phyloP scores from a whole-genome alignment of 2,888 invertebrate species.

The Drosophila seclusa region DNA sequence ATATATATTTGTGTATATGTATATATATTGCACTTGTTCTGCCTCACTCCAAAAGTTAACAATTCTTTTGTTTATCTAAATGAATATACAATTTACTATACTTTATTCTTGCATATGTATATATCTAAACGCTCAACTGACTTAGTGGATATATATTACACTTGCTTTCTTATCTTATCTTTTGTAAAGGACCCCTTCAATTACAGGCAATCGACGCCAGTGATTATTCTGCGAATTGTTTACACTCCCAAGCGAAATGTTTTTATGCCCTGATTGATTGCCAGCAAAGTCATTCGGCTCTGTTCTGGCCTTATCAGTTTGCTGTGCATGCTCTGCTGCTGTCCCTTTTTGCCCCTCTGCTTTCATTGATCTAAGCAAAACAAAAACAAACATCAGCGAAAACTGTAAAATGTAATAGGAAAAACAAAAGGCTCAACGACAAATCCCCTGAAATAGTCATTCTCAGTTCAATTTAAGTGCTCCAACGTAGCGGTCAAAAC shows the following conservation, averaged over 20 bases:
- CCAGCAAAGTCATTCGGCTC: conserved; percentile 24
- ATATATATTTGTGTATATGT: not conserved
- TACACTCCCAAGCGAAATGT: conserved; percentile 52
- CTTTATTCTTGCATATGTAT: not conserved
- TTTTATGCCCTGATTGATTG: conserved; percentile 55
- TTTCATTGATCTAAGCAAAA: conserved; percentile 20
- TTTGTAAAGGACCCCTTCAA: not conserved
- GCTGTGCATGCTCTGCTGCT: conserved; percentile 4
- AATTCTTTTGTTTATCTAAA: not conserved
- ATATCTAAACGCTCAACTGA: not conserved
- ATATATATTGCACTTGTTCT: not conserved
- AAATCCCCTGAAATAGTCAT: conserved; percentile 28
- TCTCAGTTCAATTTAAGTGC: conserved; percentile 48
- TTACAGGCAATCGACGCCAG: conserved; percentile 13
- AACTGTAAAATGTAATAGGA: conserved; percentile 42
- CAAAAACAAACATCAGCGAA: conserved; percentile 40
- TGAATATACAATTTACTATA: not conserved
- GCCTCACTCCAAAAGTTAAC: not conserved
- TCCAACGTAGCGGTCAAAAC: conserved; percentile 41
- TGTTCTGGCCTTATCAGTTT: conserved; percentile 48
- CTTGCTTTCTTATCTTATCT: not conserved
- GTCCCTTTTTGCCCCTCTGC: conserved; percentile 21
- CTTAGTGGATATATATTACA: not conserved
- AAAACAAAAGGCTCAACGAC: conserved; percentile 34
- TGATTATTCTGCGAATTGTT: conserved; percentile 44